phyloP scores from a whole-genome alignment of 2,113 vertebrate species.

The Phylloscopus trochiloides region DNA sequence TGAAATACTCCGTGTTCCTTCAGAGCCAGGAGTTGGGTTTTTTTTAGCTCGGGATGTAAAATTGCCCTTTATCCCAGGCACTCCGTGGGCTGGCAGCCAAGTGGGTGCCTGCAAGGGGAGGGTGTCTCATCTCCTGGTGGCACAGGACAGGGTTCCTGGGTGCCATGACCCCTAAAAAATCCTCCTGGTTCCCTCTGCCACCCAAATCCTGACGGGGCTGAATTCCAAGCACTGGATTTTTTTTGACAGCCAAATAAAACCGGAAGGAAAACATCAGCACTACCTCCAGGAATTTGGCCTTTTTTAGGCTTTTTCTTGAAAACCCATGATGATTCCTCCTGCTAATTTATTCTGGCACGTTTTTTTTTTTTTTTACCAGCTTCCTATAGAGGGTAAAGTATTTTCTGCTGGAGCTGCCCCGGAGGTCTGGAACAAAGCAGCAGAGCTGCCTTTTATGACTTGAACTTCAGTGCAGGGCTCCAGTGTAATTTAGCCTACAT shows the following conservation, averaged over 20 bases:
- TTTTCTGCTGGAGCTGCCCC: neutral
- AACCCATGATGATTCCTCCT: neutral
- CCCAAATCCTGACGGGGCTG: neutral
- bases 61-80: neutral
- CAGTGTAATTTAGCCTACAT: neutral
- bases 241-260: neutral
- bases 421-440: neutral
- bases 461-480: neutral
- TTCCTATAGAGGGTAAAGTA: neutral
- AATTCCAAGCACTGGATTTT: neutral
- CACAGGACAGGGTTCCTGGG: neutral
- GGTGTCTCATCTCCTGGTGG: neutral
- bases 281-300: neutral
- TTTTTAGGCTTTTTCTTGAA: neutral
- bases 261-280: neutral
- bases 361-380: neutral
- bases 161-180: neutral
- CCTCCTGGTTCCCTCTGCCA: neutral
- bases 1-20: neutral
- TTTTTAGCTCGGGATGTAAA: neutral
- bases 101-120: neutral
- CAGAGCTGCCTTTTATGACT: neutral
- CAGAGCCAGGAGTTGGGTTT: neutral
- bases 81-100: slow-evolving; percentile 13
- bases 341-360: neutral